Evolutionary conservation across 2,113 vertebrate genomes (phyloP).

Genomic region (Anolis carolinensis): DNA sequence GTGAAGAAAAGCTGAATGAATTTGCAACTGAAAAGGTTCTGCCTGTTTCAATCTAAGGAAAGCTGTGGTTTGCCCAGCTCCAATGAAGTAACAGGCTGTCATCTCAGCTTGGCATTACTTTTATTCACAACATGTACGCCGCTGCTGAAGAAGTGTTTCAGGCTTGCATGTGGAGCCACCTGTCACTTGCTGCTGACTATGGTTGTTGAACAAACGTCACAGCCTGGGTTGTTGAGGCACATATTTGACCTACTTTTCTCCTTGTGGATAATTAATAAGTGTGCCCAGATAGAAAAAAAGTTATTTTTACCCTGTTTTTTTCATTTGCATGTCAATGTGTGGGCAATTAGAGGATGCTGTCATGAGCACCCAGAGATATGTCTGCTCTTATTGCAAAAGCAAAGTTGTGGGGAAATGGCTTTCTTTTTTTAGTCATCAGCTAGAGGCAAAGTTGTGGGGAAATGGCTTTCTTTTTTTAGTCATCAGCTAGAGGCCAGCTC

Average conservation of each 20-base stretch:
- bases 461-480: not conserved
- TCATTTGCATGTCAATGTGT: not conserved
- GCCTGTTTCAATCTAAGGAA: not conserved
- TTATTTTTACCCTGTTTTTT: conserved; percentile 21
- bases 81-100: not conserved
- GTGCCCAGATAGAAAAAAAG: not conserved
- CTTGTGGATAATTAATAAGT: conserved; percentile 2
- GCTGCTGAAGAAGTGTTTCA: not conserved
- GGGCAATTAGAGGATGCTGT: not conserved
- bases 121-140: not conserved
- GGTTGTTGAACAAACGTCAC: not conserved
- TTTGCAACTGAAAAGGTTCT: not conserved
- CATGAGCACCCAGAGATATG: not conserved
- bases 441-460: not conserved
- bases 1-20: conserved; percentile 3
- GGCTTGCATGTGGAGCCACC: not conserved
- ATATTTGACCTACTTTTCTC: not conserved
- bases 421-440: not conserved
- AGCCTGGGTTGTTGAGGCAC: not conserved
- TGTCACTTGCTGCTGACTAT: not conserved
- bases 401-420: not conserved
- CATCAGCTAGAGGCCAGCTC: not conserved
- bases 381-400: not conserved
- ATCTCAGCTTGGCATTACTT: not conserved
- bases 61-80: not conserved